Conservation (phyloP, 2,113 vertebrate species). For the Physeter macrocephalus region DNA sequence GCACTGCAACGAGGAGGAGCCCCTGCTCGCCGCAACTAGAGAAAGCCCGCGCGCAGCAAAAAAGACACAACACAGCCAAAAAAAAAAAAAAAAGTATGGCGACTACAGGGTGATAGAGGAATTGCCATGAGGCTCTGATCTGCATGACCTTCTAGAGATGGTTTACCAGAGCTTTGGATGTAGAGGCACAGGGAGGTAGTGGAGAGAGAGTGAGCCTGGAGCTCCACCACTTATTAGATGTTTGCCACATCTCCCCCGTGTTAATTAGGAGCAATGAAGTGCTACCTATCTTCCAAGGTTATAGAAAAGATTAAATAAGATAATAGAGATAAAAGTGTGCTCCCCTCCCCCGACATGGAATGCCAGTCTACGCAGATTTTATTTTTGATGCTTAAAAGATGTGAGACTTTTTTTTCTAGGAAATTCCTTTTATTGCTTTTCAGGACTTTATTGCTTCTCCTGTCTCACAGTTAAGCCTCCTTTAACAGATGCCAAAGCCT, state of each 20-base stretch:
- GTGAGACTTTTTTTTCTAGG: slow-evolving; percentile 37
- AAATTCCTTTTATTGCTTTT: slow-evolving; percentile 70
- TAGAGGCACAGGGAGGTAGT: neutral
- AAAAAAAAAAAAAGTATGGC: neutral
- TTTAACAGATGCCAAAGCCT: slow-evolving; percentile 53
- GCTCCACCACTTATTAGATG: neutral
- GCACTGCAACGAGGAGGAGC: too few species aligned
- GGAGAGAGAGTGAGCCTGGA: neutral
- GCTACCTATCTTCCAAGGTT: neutral
- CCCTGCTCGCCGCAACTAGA: too few species aligned
- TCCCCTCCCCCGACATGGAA: neutral
- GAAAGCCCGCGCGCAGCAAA: too few species aligned
- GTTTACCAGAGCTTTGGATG: neutral
- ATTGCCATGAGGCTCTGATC: neutral
- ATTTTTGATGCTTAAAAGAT: slow-evolving; percentile 58
- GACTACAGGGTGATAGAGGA: neutral
- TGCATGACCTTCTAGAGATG: rapidly evolving
- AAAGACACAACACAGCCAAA: too few species aligned
- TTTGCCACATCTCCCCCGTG: neutral
- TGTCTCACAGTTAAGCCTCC: slow-evolving; percentile 57
- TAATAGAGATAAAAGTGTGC: neutral
- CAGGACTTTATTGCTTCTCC: slow-evolving; percentile 60
- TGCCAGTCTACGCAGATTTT: slow-evolving; percentile 30
- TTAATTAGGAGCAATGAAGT: slow-evolving; percentile 15
- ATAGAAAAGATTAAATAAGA: neutral